Evolutionary conservation across 2,888 invertebrate genomes (phyloP), one percentile per base, ranked within the genome.

Genomic region (Pseudolycoriella hygida): DNA sequence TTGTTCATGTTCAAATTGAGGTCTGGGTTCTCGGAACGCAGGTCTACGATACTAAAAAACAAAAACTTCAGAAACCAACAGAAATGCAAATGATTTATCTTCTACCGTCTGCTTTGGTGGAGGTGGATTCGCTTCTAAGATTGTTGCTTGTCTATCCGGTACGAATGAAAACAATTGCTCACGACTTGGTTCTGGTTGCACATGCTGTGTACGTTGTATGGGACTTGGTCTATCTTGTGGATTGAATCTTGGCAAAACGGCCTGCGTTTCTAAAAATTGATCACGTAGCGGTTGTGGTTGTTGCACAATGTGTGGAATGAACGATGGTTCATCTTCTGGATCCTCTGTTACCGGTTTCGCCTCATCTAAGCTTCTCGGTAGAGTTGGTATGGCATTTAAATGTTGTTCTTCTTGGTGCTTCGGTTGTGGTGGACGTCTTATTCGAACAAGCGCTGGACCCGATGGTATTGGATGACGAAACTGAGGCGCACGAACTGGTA

Each of bases 301-400:
- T 51, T 67, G 74, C 30, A 62, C 46, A 10, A 63, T 50, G 48
- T 58, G 60, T 8, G 73, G 72, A 20, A 74, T 67, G 40, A 71
- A 73, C 48, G 68, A 68, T 48, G 72, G 70, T 43, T 71, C 74
- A 48, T 79, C 77, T 61, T 79, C 78, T 17, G 70, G 70, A 52
- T 78, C 72, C 60, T 79, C 80, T 1, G 77, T 76, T 6, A 80
- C 79, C 1, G 79, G 79, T 52, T 78, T 74, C 12, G 75, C 56
- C 44, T 66, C 66, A 34, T 68, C 66, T 6, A 56, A 52, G 25
- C 53, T 46, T 11, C 51, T 50, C 42, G 56, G 56, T 19, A 54
- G 64, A 42, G 62, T 66, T 62, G 70, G 44, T 58, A 70, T 55
- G 60, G 68, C 57, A 70, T 67, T 56, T 34, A 60, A 34, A 40